Percentiles rank a stretch among this genome's conserved stretches.
Evolutionary conservation across 2,113 vertebrate species (phyloP).

Genomic region (Propithecus coquereli): DNA sequence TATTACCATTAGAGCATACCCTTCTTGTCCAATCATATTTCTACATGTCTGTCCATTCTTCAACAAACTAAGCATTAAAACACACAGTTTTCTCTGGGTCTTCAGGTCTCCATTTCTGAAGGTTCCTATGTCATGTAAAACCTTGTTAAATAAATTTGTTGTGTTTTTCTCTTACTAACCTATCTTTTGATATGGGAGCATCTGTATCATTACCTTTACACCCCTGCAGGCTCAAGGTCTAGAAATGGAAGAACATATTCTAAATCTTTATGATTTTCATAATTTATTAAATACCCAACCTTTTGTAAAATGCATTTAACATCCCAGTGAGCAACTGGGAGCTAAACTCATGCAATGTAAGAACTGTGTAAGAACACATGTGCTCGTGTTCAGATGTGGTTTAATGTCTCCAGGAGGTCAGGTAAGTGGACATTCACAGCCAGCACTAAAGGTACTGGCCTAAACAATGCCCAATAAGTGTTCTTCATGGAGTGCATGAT

Average conservation of each 20-base stretch:
- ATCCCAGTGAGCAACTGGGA: background rate
- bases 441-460: background rate
- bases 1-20: background rate
- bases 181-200: background rate
- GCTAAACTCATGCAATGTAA: background rate
- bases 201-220: background rate
- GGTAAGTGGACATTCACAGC: background rate
- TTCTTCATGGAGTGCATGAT: background rate
- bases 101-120: background rate
- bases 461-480: background rate
- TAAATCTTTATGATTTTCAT: background rate
- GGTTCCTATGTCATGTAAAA: background rate
- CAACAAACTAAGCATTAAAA: background rate
- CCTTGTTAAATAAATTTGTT: background rate
- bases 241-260: slow-evolving; percentile 17
- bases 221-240: background rate
- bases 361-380: fast-evolving
- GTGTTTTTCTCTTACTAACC: background rate
- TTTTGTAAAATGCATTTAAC: background rate
- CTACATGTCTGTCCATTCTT: background rate
- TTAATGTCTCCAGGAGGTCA: background rate
- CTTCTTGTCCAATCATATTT: background rate
- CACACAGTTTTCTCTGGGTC: background rate
- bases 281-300: background rate
- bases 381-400: background rate